These are phyloP conservation scores for Porites lutea DNA, from an alignment of 64 coral and sea anemone genomes.

Conservation along the genomic window DNA sequence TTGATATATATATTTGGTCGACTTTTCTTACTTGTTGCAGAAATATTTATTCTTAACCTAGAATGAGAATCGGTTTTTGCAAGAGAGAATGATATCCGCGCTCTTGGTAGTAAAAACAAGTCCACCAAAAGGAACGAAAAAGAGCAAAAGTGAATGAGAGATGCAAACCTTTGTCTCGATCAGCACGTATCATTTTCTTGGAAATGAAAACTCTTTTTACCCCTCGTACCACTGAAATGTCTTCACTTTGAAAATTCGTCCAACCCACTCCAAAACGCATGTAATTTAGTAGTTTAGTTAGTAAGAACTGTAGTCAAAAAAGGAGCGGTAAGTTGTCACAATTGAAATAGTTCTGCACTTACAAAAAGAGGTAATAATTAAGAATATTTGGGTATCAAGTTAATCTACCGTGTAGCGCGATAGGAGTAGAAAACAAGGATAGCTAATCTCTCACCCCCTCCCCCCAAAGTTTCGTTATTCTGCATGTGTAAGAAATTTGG, in stretches of 20 bases:
- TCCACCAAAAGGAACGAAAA: too few species aligned
- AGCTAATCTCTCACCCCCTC: constrained; percentile 17
- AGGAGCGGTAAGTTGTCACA: constrained; percentile 5
- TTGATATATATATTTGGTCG: neutral
- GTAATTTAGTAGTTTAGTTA: neutral
- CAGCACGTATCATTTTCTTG: too few species aligned
- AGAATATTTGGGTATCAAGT: constrained; percentile 52
- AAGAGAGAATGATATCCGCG: too few species aligned
- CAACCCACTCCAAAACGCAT: neutral
- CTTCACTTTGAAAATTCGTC: constrained; percentile 1
- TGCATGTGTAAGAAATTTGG: constrained; percentile 3
- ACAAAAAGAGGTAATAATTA: constrained; percentile 4
- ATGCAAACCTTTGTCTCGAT: too few species aligned
- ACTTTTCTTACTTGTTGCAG: too few species aligned
- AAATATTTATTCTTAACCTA: too few species aligned
- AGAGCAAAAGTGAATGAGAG: too few species aligned
- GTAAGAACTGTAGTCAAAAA: neutral
- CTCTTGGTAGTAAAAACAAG: too few species aligned
- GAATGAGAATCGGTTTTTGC: too few species aligned
- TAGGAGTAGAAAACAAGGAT: constrained; percentile 38
- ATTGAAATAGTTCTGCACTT: constrained; percentile 32
- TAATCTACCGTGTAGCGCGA: constrained; percentile 40
- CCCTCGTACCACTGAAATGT: neutral
- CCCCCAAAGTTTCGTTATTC: constrained; percentile 2
- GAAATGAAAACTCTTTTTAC: too few species aligned